phyloP scores from a whole-genome alignment of 2,888 invertebrate genomes.

The Agrochola lychnidis region DNA sequence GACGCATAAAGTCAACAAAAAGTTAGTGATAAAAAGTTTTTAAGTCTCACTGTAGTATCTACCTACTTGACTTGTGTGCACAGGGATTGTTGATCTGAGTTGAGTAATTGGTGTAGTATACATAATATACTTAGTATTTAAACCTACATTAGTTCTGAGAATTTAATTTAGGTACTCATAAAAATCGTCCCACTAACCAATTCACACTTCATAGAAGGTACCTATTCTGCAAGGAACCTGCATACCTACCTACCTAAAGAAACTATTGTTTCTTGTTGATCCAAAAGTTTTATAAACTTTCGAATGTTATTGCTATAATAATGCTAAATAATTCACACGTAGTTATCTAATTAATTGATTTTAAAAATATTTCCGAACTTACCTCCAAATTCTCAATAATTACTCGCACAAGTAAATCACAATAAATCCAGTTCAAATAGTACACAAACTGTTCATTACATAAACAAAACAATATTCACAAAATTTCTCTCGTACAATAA shows the following conservation, averaged over 20 bases:
- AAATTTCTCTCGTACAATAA: slow-evolving; percentile 77
- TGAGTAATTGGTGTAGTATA: no score
- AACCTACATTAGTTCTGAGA: slow-evolving; percentile 8
- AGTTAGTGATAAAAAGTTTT: slow-evolving; percentile 50
- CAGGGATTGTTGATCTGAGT: background rate
- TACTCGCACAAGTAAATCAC: slow-evolving; percentile 54
- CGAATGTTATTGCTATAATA: background rate
- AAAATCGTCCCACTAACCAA: background rate
- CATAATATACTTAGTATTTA: background rate
- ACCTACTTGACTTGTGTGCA: slow-evolving; percentile 13
- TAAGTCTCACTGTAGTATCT: background rate
- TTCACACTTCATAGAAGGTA: background rate
- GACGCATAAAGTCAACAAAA: slow-evolving; percentile 70
- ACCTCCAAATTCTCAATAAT: slow-evolving; percentile 73
- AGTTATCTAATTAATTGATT: background rate
- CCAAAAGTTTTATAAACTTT: background rate
- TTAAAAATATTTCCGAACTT: slow-evolving; percentile 63
- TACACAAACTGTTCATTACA: slow-evolving; percentile 79
- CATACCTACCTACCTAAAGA: background rate
- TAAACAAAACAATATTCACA: slow-evolving; percentile 77
- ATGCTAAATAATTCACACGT: background rate
- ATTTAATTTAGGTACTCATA: slow-evolving; percentile 9
- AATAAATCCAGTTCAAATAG: slow-evolving; percentile 76
- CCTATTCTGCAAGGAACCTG: background rate
- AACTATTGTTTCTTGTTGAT: background rate